These are phyloP conservation scores for Campylomormyrus tamandua DNA, from an alignment of 2,113 vertebrate genomes.

Conservation along the genomic window DNA sequence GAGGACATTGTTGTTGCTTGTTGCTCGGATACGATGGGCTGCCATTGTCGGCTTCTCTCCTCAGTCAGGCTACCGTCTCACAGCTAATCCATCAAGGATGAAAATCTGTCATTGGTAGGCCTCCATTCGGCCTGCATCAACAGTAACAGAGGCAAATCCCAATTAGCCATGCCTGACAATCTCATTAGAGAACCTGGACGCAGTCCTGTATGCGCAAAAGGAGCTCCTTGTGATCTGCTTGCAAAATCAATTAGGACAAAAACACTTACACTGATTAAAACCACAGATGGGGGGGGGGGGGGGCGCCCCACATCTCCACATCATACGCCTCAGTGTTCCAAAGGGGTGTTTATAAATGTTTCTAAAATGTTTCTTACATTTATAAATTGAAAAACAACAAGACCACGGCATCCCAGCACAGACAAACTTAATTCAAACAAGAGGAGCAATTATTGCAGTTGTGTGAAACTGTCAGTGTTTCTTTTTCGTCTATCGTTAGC, in stretches of 20 bases:
- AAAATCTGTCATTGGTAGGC: constrained; percentile 41
- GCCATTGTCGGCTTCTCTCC: constrained; percentile 64
- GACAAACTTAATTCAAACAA: background rate
- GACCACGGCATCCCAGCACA: background rate
- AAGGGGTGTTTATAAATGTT: background rate
- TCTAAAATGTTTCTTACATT: background rate
- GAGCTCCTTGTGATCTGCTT: constrained; percentile 18
- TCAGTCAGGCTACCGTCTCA: constrained; percentile 25
- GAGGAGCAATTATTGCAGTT: background rate
- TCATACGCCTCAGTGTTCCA: background rate
- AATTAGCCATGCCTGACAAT: constrained; percentile 19
- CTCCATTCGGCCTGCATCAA: constrained; percentile 39
- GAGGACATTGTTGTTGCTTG: constrained; percentile 72
- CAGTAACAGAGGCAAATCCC: background rate
- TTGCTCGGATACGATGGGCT: constrained; percentile 82
- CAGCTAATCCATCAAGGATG: constrained; percentile 25
- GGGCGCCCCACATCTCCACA: background rate
- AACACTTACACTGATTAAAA: constrained; percentile 16
- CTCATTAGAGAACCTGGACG: constrained; percentile 10
- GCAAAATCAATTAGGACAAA: constrained; percentile 24
- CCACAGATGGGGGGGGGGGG: background rate
- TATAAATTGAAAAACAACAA: background rate
- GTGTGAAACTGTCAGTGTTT: background rate
- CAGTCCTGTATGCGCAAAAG: background rate
- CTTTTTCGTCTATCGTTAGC: background rate